Conservation (phyloP, 2,888 invertebrate species). For the Embidobia sp. region DNA sequence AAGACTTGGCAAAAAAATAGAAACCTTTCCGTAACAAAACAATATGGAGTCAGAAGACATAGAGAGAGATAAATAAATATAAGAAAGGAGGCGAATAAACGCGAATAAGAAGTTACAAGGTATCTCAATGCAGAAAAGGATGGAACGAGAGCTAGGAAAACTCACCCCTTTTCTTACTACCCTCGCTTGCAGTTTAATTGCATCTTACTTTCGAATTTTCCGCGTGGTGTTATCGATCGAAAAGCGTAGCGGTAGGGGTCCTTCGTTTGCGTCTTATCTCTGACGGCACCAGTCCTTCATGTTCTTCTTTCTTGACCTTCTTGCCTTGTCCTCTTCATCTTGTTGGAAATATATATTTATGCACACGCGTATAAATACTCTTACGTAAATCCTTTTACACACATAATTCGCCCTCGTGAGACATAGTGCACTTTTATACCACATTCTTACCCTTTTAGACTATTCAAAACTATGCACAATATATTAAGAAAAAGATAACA, state of each 20-base stretch:
- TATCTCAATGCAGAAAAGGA: constrained; percentile 65
- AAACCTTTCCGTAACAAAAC: constrained; percentile 52
- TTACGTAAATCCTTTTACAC: constrained; percentile 26
- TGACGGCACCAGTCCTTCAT: constrained; percentile 75
- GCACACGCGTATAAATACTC: constrained; percentile 11
- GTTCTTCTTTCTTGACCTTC: constrained; percentile 61
- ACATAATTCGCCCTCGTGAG: constrained; percentile 68
- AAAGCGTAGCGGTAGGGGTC: constrained; percentile 76
- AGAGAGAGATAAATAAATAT: constrained; percentile 62
- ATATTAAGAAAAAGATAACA: too few relatives aligned
- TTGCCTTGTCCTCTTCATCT: constrained; percentile 60
- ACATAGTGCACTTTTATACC: constrained; percentile 69
- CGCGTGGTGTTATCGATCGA: constrained; percentile 82
- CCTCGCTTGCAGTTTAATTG: constrained; percentile 82
- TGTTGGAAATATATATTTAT: constrained; percentile 42
- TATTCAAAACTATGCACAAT: constrained; percentile 81
- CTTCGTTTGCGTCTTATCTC: constrained; percentile 82
- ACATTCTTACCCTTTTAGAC: constrained; percentile 75
- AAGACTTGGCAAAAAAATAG: constrained; percentile 62
- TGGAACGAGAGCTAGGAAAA: constrained; percentile 75
- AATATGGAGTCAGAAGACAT: constrained; percentile 49
- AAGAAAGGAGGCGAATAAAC: constrained; percentile 59
- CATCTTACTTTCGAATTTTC: constrained; percentile 82
- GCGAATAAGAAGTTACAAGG: constrained; percentile 59
- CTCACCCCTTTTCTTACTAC: constrained; percentile 82